Evolutionary conservation across 2,888 invertebrate genomes (phyloP), one percentile per base, ranked within the genome.

Genomic region (Acanthococcus lagerstroemiae): DNA sequence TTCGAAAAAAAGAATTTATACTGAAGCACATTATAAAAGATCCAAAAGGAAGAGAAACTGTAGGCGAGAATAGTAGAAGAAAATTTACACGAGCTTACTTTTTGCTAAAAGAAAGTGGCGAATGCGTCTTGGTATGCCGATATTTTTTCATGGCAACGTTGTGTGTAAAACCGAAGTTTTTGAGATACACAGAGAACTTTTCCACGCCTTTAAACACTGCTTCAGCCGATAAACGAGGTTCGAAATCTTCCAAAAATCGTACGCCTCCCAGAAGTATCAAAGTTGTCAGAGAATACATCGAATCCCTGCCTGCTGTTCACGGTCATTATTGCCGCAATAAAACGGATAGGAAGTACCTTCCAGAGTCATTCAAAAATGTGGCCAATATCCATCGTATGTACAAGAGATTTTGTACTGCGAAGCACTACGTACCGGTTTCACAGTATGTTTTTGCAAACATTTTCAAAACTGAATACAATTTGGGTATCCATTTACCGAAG

Each of bases 221-320:
- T 24, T 45, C 21, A 45, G 24, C 58, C 22, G 58, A 58, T 44
- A 58, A 26, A 17, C 58, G 58, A 45, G 58, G 58, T 58, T 25
- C 22, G 25, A 22, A 26, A n/a, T 26, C 9, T 37, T 46, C 58
- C 24, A 45, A 45, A 45, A 46, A 58, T 45, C 44, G 45, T 24
- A 58, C 46, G 22, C 45, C 44, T 58, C 45, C 44, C n/a, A 44
- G 25, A 58, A 24, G 44, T 24, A 15, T 24, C 44, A 22, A 24
- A 44, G 22, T 25, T 48, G 46, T 58, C 46, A 24, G 48, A 46
- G 22, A 44, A 45, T 58, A 45, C 12, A 58, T 58, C 22, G 46
- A 58, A 58, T 45, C 25, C 26, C 58, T 58, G 26, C 58, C 58
- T 25, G 58, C 58, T 45, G 58, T 58, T n/a, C 37, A 45, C 15